Evolutionary conservation across 1,140 invertebrate species (phyloP).

Genomic region (Bombus superbus): DNA sequence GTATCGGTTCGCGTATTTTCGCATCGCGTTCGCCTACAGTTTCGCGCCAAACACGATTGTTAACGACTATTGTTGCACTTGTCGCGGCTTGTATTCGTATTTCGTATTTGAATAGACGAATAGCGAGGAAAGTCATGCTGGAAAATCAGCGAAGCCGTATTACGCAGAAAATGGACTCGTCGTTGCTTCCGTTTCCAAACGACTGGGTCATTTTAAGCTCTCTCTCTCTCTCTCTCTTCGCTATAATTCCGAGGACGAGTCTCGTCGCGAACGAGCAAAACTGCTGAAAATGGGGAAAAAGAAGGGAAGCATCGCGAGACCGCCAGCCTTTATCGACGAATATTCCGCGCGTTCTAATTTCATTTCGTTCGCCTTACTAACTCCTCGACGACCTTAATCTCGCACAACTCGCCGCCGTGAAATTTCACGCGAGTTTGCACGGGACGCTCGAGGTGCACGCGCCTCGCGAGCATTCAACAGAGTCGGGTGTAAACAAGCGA

Average conservation of each 20-base stretch:
- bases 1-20: not conserved
- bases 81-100: not conserved
- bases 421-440: constrained; percentile 50
- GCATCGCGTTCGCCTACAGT: not conserved
- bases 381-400: constrained; percentile 51
- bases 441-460: not conserved
- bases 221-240: not conserved
- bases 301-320: constrained; percentile 13
- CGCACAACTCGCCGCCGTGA: constrained; percentile 49
- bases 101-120: constrained; percentile 4
- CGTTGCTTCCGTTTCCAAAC: constrained; percentile 48
- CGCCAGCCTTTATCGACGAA: constrained; percentile 14
- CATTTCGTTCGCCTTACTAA: constrained; percentile 36
- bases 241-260: not conserved
- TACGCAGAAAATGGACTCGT: constrained; percentile 29
- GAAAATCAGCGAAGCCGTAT: constrained; percentile 19
- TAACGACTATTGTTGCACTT: not conserved
- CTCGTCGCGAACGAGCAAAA: constrained; percentile 26
- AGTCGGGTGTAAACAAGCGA: constrained; percentile 44
- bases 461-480: not conserved
- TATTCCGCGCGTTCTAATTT: constrained; percentile 55
- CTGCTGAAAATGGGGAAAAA: constrained; percentile 39
- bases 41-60: not conserved
- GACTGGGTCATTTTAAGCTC: constrained; percentile 31
- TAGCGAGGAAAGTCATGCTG: not conserved